phyloP scores from a whole-genome alignment of 2,797 vertebrate species.

The Microctenopoma stevenorrisi region DNA sequence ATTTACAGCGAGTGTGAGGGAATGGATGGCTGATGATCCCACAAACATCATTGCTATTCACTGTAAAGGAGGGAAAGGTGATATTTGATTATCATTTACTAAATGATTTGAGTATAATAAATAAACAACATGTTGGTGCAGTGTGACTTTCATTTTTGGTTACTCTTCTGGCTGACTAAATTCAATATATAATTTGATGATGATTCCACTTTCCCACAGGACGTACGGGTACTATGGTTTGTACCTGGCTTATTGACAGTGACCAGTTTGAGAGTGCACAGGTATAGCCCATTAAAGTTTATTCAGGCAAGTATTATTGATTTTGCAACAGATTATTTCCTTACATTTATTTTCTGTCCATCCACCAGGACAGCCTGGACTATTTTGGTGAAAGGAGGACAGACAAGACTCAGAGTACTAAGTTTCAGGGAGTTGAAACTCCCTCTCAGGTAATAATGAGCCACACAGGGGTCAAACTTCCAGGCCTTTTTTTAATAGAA shows the following conservation, averaged over 20 bases:
- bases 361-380: conserved; percentile 88
- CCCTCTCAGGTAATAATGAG: conserved; percentile 90
- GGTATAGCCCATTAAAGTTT: conserved; percentile 74
- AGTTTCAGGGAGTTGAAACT: conserved; percentile 97
- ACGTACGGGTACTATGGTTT: conserved; percentile 94
- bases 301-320: not conserved
- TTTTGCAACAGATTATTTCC: too few species aligned
- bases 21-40: conserved; percentile 90
- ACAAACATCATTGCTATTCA: conserved; percentile 91
- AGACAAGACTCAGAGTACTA: conserved; percentile 90
- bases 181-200: not conserved
- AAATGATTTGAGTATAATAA: not conserved
- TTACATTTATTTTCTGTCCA: not conserved
- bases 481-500: not conserved
- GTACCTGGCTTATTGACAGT: conserved; percentile 92
- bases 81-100: conserved; percentile 3
- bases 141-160: not conserved
- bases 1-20: conserved; percentile 87
- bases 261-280: conserved; percentile 91
- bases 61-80: conserved; percentile 98
- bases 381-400: conserved; percentile 96
- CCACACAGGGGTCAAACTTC: not conserved
- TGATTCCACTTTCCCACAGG: conserved; percentile 80
- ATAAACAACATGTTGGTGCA: not conserved
- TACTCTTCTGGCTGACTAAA: not conserved